These are phyloP conservation scores for Crax fasciolata DNA, from an alignment of 2,797 vertebrate genomes.

Conservation along the genomic window DNA sequence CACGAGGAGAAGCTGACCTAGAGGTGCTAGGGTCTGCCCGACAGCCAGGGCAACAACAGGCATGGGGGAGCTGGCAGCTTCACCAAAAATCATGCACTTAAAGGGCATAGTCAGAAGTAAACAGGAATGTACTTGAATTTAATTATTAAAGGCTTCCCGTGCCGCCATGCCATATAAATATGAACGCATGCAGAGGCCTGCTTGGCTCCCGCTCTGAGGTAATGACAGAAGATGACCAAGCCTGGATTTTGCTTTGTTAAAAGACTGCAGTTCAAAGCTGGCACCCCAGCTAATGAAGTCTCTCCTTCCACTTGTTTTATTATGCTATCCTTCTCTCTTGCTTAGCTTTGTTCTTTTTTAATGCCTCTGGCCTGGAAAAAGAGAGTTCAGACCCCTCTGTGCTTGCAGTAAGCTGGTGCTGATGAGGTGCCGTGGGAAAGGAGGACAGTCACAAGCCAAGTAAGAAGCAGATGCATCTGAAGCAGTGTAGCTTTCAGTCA, in stretches of 20 bases:
- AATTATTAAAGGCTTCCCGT: constrained; percentile 31
- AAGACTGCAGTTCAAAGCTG: constrained; percentile 24
- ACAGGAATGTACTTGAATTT: constrained; percentile 37
- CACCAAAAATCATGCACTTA: not conserved
- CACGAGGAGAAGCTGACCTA: not conserved
- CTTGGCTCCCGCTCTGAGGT: not conserved
- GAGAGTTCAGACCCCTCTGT: not conserved
- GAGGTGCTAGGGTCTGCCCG: not conserved
- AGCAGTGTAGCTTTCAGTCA: not conserved
- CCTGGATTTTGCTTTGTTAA: not conserved
- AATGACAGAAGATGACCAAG: constrained; percentile 14
- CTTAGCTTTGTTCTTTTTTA: not conserved
- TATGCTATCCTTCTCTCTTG: not conserved
- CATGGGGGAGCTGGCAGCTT: not conserved
- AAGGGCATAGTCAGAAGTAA: not conserved
- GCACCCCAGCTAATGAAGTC: not conserved
- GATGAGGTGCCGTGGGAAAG: not conserved
- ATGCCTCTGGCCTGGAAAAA: not conserved
- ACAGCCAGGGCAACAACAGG: not conserved
- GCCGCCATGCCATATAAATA: not conserved
- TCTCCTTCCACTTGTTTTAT: not conserved
- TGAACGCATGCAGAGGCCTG: not conserved
- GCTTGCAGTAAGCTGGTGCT: not conserved
- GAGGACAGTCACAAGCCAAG: not conserved
- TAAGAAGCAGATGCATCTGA: not conserved